phyloP scores from a whole-genome alignment of 2,888 invertebrate species.

The Gryllus longicercus region DNA sequence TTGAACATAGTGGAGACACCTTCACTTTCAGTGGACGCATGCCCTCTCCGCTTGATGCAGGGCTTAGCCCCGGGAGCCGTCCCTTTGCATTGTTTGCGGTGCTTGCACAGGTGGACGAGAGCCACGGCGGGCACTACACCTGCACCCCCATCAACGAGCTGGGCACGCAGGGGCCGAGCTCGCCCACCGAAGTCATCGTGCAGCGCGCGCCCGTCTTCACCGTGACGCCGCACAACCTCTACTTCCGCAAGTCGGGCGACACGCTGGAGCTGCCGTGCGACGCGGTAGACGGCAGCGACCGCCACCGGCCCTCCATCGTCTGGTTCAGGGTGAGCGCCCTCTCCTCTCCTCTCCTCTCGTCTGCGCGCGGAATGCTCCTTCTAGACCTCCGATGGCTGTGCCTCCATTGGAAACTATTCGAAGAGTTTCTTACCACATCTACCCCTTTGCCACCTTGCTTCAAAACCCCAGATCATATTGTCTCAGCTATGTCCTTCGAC shows the following conservation, averaged over 20 bases:
- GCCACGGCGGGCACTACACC: constrained; percentile 82
- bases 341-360: neutral
- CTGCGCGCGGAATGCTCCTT: neutral
- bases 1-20: too few relatives aligned
- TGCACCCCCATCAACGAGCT: constrained; percentile 89
- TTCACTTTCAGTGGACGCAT: too few relatives aligned
- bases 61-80: too few relatives aligned
- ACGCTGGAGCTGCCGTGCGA: constrained; percentile 79
- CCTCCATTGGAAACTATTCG: too few relatives aligned
- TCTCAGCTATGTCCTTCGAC: too few relatives aligned
- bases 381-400: too few relatives aligned
- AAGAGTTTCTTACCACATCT: too few relatives aligned
- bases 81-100: too few relatives aligned
- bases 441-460: too few relatives aligned
- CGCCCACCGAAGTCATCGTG: constrained; percentile 78
- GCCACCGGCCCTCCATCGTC: constrained; percentile 57
- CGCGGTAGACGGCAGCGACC: constrained; percentile 64
- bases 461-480: too few relatives aligned
- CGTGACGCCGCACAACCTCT: constrained; percentile 75
- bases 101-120: constrained; percentile 62
- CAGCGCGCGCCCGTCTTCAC: constrained; percentile 82
- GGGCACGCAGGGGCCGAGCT: constrained; percentile 81
- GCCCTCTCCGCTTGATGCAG: too few relatives aligned
- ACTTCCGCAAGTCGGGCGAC: constrained; percentile 75
- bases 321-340: constrained; percentile 61